Base-by-base conservation (phyloP, 2,113 vertebrate species). In the Ahaetulla prasina region DNA sequence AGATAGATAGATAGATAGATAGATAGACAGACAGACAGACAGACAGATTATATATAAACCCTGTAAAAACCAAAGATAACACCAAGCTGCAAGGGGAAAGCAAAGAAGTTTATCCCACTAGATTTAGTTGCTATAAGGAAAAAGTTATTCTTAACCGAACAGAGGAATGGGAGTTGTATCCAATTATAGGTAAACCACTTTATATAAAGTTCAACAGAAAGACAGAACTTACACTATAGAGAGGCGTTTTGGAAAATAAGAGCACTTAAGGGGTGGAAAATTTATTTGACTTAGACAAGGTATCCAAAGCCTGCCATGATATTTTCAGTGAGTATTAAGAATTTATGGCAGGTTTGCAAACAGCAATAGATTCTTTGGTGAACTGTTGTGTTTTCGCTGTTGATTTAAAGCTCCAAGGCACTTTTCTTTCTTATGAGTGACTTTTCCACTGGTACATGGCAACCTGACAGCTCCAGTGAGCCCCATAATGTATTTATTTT, bases 301-400 rank as follows among this genome's bases (percentile, higher is more conserved):
- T 89, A 89, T 89, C 68, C 52, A 80, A 92, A 57, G 68, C 87
- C 53, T 89, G 25, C 63, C 55, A 25, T 85, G 27, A 57, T 89
- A 30, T 89, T 89, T 89, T 89, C 91, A 57, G 68, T 49, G 84
- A n/a, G 68, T 11, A 89, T 85, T 89, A 85, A 89, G 50, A 92
- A 89, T 92, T 85, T 92, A 92, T 92, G 49, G 87, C 68, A 85
- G 52, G 91, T 89, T 89, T 92, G 63, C 87, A 85, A 92, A 89
- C 87, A 92, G 68, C 87, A 85, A 39, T 89, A 92, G 87, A 85
- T 74, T 84, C 27, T 92, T 89, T 22, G 63, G 27, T 92, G 91
- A 92, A 43, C 35, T 53, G 68, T 57, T 92, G 68, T 50, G 43
- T 88, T 92, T 91, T 92, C 52, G 45, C 68, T 84, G 27, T 57